These are phyloP conservation scores for Chloroceryle inda DNA, from an alignment of 2,797 vertebrate genomes.

Conservation along the genomic window DNA sequence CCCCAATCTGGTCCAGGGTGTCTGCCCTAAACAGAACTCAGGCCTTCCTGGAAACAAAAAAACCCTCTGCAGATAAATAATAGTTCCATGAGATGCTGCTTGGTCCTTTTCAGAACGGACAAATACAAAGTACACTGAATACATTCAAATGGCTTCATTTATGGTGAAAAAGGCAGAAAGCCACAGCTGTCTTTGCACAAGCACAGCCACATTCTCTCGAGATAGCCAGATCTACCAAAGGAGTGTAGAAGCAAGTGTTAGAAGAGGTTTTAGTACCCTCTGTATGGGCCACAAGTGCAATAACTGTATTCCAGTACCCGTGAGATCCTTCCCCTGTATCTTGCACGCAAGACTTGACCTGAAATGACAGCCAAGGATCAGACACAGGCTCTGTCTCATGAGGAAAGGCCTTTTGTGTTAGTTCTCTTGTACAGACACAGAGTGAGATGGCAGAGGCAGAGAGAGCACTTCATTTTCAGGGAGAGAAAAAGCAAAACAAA, in stretches of 20 bases:
- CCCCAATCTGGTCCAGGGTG: not conserved
- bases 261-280: not conserved
- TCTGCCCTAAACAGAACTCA: not conserved
- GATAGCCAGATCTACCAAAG: not conserved
- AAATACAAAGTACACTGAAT: not conserved
- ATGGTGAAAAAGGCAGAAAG: not conserved
- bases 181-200: not conserved
- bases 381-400: accelerated
- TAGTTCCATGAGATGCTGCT: not conserved
- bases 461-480: not conserved
- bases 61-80: not conserved
- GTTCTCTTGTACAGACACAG: accelerated
- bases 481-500: not conserved
- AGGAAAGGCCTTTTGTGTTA: not conserved
- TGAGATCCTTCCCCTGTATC: accelerated
- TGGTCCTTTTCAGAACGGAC: not conserved
- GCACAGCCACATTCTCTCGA: not conserved
- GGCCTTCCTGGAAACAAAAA: not conserved
- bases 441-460: not conserved
- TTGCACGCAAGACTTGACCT: accelerated
- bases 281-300: not conserved
- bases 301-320: accelerated
- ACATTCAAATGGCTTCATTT: not conserved
- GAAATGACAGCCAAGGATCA: not conserved
- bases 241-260: accelerated